These are phyloP conservation scores for Picathartes gymnocephalus DNA, from an alignment of 2,113 vertebrate genomes.

Conservation along the genomic window DNA sequence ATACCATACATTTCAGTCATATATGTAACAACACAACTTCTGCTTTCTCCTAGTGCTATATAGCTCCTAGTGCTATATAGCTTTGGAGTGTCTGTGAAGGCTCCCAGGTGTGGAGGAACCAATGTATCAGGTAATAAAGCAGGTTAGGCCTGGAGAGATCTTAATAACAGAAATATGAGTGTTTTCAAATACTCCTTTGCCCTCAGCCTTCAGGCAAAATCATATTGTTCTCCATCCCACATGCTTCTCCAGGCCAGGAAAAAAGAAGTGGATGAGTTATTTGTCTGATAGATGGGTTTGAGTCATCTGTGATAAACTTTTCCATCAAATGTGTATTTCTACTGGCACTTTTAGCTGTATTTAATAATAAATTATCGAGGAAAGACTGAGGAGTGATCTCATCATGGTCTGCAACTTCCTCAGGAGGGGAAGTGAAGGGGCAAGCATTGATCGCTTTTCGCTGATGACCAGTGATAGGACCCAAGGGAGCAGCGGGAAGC, in stretches of 20 bases:
- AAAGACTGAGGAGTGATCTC: accelerated
- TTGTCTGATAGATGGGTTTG: neutral
- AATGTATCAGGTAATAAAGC: accelerated
- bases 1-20: neutral
- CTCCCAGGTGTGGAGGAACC: accelerated
- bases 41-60: neutral
- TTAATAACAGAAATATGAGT: neutral
- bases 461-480: neutral
- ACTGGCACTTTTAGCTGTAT: neutral
- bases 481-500: neutral
- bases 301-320: neutral
- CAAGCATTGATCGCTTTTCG: neutral
- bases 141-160: neutral
- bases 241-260: neutral
- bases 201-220: neutral
- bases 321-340: neutral
- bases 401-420: neutral
- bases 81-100: neutral
- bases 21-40: neutral
- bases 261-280: neutral
- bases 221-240: neutral
- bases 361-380: neutral
- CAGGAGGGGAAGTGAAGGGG: neutral
- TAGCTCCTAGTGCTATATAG: neutral
- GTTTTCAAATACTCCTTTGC: neutral